phyloP scores from a whole-genome alignment of 2,888 invertebrate species.

The Salticus scenicus region DNA sequence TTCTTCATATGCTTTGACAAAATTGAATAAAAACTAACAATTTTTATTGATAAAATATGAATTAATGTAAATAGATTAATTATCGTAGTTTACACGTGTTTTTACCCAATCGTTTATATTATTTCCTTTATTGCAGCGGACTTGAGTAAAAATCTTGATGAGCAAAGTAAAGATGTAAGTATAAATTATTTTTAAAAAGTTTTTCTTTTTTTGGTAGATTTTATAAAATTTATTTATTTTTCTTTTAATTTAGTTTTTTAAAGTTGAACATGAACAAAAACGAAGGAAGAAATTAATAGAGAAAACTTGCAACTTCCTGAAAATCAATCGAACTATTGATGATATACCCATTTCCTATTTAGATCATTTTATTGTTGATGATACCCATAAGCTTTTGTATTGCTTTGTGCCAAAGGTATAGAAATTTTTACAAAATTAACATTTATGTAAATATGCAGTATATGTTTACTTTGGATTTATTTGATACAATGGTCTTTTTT shows the following conservation, averaged over 20 bases:
- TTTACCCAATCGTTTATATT: neutral
- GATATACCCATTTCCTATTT: constrained; percentile 40
- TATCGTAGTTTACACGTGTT: neutral
- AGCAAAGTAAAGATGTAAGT: constrained; percentile 36
- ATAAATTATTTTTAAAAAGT: neutral
- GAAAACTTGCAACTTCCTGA: constrained; percentile 63
- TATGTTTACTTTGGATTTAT: no score
- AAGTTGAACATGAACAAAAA: constrained; percentile 61
- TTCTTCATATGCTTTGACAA: neutral
- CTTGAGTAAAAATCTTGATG: constrained; percentile 24
- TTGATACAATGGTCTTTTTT: no score
- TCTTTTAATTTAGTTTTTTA: constrained; percentile 39
- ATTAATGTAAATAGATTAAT: neutral
- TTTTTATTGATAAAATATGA: neutral
- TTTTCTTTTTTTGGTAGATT: neutral
- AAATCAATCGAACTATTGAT: constrained; percentile 51
- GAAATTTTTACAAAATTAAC: neutral
- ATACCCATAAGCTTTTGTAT: constrained; percentile 87
- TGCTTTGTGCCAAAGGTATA: constrained; percentile 94
- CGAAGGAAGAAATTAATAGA: constrained; percentile 55
- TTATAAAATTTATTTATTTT: neutral
- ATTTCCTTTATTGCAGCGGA: constrained; percentile 17
- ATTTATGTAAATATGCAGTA: neutral
- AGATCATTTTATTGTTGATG: constrained; percentile 88
- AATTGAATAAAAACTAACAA: no score